Evolutionary conservation across 1,140 invertebrate species (phyloP), one percentile per base, ranked within the genome.

Genomic region (Alviniconcha marisindica): DNA sequence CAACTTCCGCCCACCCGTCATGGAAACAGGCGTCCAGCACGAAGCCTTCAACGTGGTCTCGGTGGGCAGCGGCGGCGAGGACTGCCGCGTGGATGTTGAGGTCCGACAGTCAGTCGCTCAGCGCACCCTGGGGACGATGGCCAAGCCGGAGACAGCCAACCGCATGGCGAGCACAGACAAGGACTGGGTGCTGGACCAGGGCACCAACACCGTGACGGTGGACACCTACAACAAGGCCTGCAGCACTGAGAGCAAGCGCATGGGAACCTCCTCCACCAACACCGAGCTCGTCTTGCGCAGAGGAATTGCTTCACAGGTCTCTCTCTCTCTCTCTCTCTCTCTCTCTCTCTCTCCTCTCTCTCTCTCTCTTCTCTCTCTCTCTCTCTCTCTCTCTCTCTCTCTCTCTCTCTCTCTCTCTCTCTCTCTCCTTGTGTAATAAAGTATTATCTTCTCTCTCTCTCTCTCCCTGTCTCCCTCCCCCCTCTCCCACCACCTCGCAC

Each of bases 221-320:
- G 87, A 90, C 28, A 88, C 76, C 18, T 90, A 90, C 48, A 89
- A 91, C 78, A 91, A 91, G 73, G 87, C 89, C 3, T 90, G 88
- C 36, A 90, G 90, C 84, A 94, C 93, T 14, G 91, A 92, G 18
- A 84, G 79, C 24, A 83, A 83, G 10, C 56, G 84, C 10, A 85
- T 76, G 18, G 85, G 87, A 38, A 88, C 88, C 69, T 83, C 86
- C n/a, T 63, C 85, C 0, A 91, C 90, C 12, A 91, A 90, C 83
- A 94, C 93, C 12, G 92, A 92, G 28, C 73, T 38, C 33, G 78
- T 44, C 33, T 33, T 38, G 7, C 60, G 48, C 12, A 83, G 84
- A 33, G 84, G 81, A 77, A 83, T 82, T 18, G 21, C 14, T 36
- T 31, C 38, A n/a, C 78, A 80, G 78, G 78, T 80, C 44, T 24